Base-by-base conservation (phyloP, 2,113 vertebrate species). In the Telmatochromis sp. region DNA sequence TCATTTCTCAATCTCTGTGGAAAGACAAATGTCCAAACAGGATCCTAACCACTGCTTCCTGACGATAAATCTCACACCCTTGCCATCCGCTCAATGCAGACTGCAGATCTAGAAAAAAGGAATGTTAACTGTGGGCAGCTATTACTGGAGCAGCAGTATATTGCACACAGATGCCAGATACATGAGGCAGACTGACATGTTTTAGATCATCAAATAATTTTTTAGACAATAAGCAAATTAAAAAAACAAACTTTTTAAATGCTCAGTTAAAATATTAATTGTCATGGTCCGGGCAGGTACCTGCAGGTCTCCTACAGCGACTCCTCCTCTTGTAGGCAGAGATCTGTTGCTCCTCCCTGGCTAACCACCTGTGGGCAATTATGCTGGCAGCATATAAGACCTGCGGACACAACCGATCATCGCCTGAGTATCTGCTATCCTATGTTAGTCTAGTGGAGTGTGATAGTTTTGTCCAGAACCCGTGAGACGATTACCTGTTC, bases 401-500 rank as follows among this genome's bases (percentile, higher is more conserved):
- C 21, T 28, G 26, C 26, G 26, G 2, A 26, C 26, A 2, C 26
- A 26, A 26, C 4, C 26, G 4, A 26, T 26, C 26, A 26, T 26
- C 26, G 26, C 26, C 26, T 55, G 21, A 55, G 21, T 13, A 55
- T 55, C 54, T 26, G 54, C 21, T 4, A 2, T 55, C 54, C 54
- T 11, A 1, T 55, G 54, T 55, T 55, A 55, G 54, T 55, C 11
- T 2, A 55, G 54, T 55, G 53, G 6, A 26, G 2, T 4, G 2
- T 26, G 53, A 55, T 13, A 0, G 54, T 0, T 55, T 55, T 26
- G 11, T 26, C 54, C 6, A 55, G 21, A 55, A 26, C 21, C 54
- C 2, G 0, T 55, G 11, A 5, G 0, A 55, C 4, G 0, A 55
- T 55, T 54, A 55, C 6, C 11, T 2, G 21, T 3, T 21, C 21